Evolutionary conservation across 2,888 invertebrate genomes (phyloP).

Genomic region (Watsonalla cultraria): DNA sequence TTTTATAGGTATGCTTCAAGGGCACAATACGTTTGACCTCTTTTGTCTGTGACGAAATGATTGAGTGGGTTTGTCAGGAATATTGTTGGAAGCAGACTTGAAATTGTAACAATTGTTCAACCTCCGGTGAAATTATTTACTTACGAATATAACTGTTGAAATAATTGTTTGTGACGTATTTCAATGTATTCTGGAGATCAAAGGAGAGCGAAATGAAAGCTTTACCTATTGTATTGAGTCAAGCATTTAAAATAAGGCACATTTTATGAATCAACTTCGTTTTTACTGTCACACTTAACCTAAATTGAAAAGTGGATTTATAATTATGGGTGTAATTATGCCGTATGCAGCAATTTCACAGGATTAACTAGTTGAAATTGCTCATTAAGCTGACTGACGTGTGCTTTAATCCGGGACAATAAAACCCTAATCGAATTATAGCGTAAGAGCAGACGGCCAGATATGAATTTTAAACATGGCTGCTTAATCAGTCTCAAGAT

Average conservation of each 20-base stretch:
- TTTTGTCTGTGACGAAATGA: background rate
- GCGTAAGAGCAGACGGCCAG: constrained; percentile 13
- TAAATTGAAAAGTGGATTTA: background rate
- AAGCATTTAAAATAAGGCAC: background rate
- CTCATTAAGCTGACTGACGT: constrained; percentile 72
- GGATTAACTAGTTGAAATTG: constrained; percentile 73
- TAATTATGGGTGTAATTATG: constrained; percentile 39
- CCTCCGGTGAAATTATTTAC: background rate
- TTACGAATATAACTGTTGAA: background rate
- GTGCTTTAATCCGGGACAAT: constrained; percentile 49
- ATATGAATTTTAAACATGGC: constrained; percentile 35
- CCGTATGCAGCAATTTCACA: constrained; percentile 47
- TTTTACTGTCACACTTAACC: background rate
- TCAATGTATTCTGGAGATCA: too few relatives aligned
- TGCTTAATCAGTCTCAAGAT: constrained; percentile 38
- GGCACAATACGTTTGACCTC: too few relatives aligned
- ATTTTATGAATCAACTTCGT: background rate
- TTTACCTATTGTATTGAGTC: too few relatives aligned
- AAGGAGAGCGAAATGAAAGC: too few relatives aligned
- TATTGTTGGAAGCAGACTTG: background rate
- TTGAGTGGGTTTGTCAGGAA: background rate
- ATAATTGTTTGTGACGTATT: background rate
- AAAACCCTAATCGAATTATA: constrained; percentile 53
- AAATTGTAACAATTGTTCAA: background rate
- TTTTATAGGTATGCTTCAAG: too few relatives aligned